Base-by-base conservation (phyloP, 1,140 invertebrate genomes). In the Tetranychus urticae region DNA sequence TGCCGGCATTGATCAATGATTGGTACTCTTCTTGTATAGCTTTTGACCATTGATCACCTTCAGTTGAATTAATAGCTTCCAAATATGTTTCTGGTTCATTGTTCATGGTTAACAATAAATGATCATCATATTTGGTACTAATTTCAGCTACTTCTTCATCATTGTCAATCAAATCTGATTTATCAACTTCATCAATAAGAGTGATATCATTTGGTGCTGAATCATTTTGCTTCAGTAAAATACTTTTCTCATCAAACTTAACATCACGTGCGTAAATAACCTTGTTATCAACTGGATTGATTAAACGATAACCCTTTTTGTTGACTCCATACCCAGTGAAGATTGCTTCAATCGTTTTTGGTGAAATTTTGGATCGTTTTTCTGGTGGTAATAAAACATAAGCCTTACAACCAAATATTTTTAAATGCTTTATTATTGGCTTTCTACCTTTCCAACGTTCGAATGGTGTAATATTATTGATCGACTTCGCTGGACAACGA, bases 381-480 rank as follows among this genome's bases (percentile, higher is more conserved):
- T 31, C 47, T 31, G 8, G 3, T 50, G 56, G 64, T 14, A 65
- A 14, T 47, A 63, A 56, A 47, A 39, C 61, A 42, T 60, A 65
- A 37, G 37, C 52, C 31, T 23, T 56, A 31, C 60, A 62, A 37
- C 63, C 61, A 56, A 62, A 63, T 31, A 59, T 58, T 14, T 50
- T 36, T 8, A 66, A 31, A 23, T 66, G 45, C 0, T 60, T 60
- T 12, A 66, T 37, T 35, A 54, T 52, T 2, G 58, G 54, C 56
- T 60, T 47, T 36, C 57, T 46, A n/a, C 56, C 47, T 36, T 63
- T 48, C 56, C 58, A 65, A 55, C 50, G 14, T 47, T 66, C 62
- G 55, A 31, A 75, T 59, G 57, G 61, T 2, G 42, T 62, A 5
- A 56, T 34, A 34, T 34, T 34, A 6, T 34, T 14, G 12, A 56